Evolutionary conservation across 2,888 invertebrate genomes (phyloP), one percentile per base, ranked within the genome.

Genomic region (Eupsilia transversa): DNA sequence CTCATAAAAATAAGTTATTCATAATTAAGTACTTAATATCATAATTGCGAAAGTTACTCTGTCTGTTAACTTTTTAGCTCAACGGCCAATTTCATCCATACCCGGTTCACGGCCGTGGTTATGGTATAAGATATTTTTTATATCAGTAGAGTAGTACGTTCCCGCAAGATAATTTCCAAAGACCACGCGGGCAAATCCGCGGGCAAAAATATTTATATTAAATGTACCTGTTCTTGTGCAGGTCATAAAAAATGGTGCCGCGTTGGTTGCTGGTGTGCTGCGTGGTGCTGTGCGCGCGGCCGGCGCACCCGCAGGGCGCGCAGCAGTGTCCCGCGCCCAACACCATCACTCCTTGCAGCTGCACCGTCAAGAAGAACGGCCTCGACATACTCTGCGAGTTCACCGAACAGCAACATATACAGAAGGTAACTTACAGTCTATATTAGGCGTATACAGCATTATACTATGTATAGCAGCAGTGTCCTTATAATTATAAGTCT

Each of bases 321-420:
- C 98, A 98, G 94, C 97, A 98, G 92, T 98, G 98, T 94, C 98
- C 98, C 63, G 95, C 97, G 79, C 97, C 97, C 85, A 95, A 94
- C 90, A 98, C 98, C 80, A 98, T 98, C 90, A 94, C 97, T 69
- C 98, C 98, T 49, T 99, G 99, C 95, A 97, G 97, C 86, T 99
- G 99, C 93, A 97, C 97, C 86, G 98, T 98, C 86, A 98, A 98
- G 95, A 98, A 98, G 95, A 98, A 98, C 90, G 98, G 98, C 63
- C 97, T 99, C 87, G 99, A 99, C 93, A 97, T 99, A 83, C 97
- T 98, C 83, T 99, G 99, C 97, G 98, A 99, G 96, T 98, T 98
- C 89, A 98, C 98, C 70, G 98, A 98, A 91, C 97, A 98, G 88
- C 97, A 97, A 84, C 98, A 98, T 90, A 98, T 99, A 92, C 97